Percentiles rank a stretch among this genome's conserved stretches.
phyloP scores from a whole-genome alignment of 2,797 vertebrate genomes.

The Neoniphon sammara region DNA sequence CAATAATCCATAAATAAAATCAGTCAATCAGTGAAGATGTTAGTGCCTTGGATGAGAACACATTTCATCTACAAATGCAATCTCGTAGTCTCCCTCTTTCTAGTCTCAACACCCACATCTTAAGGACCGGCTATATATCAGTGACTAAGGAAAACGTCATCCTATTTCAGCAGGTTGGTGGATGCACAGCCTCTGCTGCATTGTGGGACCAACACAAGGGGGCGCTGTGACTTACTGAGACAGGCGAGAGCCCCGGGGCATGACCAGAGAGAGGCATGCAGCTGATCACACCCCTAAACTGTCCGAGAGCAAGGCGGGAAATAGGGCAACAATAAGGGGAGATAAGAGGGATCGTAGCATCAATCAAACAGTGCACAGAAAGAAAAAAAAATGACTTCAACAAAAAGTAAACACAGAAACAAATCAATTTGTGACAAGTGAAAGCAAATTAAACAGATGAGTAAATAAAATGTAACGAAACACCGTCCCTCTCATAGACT shows the following conservation, averaged over 20 bases:
- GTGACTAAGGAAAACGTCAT: conserved; percentile 40
- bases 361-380: conserved; percentile 58
- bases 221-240: conserved; percentile 87
- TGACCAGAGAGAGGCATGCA: conserved; percentile 85
- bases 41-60: not conserved
- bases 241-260: conserved; percentile 78
- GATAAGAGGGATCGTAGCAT: conserved; percentile 59
- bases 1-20: too few species aligned
- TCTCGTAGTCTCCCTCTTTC: not conserved
- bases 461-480: conserved; percentile 20
- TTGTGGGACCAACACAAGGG: conserved; percentile 69
- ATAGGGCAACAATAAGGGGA: conserved; percentile 58
- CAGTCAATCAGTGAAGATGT: not conserved
- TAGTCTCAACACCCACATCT: conserved; percentile 10
- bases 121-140: conserved; percentile 14
- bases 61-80: not conserved
- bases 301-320: conserved; percentile 84
- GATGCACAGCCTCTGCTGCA: conserved; percentile 46
- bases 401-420: conserved; percentile 30
- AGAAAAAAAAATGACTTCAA: conserved; percentile 25
- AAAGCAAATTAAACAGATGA: conserved; percentile 44
- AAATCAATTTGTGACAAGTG: conserved; percentile 27
- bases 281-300: conserved; percentile 84
- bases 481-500: not conserved
- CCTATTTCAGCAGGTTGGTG: conserved; percentile 17